Conservation (phyloP, 2,113 vertebrate genomes). For the Nyctibius bracteatus region DNA sequence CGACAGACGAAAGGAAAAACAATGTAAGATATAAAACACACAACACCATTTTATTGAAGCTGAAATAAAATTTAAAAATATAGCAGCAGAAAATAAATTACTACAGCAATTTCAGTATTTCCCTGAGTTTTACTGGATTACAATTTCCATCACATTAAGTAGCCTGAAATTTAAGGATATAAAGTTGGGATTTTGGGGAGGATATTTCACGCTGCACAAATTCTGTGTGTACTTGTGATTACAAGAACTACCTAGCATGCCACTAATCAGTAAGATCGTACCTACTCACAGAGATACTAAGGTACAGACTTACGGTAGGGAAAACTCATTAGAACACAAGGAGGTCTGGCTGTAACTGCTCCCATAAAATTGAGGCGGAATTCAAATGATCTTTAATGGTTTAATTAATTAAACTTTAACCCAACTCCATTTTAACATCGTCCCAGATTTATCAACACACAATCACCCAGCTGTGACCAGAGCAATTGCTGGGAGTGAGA, state of each 20-base stretch:
- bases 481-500: neutral
- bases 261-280: neutral
- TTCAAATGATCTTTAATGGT: neutral
- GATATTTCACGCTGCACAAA: neutral
- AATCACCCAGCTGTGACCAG: neutral
- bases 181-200: rapidly evolving
- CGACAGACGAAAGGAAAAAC: rapidly evolving
- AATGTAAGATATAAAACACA: neutral
- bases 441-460: neutral
- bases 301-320: neutral
- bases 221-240: neutral
- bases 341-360: neutral
- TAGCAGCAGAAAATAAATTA: neutral
- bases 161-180: neutral
- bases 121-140: neutral
- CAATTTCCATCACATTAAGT: neutral
- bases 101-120: neutral
- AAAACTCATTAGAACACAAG: neutral
- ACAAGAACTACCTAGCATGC: neutral
- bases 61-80: neutral
- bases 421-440: neutral
- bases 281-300: neutral
- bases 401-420: neutral
- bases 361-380: neutral
- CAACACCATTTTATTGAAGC: neutral